These are phyloP conservation scores for Botrylloides violaceus DNA, from an alignment of 23 tunicate genomes.

Conservation along the genomic window DNA sequence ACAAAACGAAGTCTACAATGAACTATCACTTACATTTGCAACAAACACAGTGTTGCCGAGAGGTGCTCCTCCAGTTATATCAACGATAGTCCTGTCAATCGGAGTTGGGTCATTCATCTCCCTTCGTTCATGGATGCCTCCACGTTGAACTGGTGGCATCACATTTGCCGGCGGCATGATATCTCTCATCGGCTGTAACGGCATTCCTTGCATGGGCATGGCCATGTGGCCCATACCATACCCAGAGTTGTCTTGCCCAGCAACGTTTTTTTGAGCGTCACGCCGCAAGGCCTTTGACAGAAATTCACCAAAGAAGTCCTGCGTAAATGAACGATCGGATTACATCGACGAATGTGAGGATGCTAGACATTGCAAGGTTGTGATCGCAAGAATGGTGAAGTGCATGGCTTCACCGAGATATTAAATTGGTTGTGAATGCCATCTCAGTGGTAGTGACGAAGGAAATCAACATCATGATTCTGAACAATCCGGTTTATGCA, in stretches of 20 bases:
- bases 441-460: too few species aligned
- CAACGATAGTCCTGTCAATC: background rate
- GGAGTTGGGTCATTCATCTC: background rate
- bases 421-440: too few species aligned
- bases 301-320: conserved; percentile 81
- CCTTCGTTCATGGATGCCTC: background rate
- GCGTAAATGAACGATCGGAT: too few species aligned
- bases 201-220: conserved; percentile 50
- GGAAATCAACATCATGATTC: too few species aligned
- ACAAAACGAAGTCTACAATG: too few species aligned
- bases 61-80: conserved; percentile 37
- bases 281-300: conserved; percentile 28
- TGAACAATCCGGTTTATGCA: too few species aligned
- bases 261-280: conserved; percentile 30
- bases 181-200: conserved; percentile 35
- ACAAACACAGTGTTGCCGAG: conserved; percentile 84
- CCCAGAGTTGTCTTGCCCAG: conserved; percentile 32
- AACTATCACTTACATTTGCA: conserved; percentile 64
- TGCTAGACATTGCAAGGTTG: too few species aligned
- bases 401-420: too few species aligned
- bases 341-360: too few species aligned
- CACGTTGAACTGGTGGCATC: background rate
- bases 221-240: background rate
- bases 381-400: too few species aligned
- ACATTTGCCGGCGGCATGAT: conserved; percentile 15